Evolutionary conservation across 2,888 invertebrate genomes (phyloP), one percentile per base, ranked within the genome.

Genomic region (Pheosia tremula): DNA sequence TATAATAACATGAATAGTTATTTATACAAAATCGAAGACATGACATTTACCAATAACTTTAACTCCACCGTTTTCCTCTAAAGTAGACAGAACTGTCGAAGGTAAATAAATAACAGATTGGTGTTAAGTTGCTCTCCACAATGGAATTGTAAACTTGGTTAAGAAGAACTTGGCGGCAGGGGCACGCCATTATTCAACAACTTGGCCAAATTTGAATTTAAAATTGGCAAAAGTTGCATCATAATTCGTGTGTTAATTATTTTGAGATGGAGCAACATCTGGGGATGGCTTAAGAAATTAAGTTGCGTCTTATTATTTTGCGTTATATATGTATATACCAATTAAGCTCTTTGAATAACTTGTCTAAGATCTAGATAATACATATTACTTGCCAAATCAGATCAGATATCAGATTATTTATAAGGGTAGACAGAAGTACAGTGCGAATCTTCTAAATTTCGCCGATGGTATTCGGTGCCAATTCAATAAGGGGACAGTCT

Each of bases 201-300:
- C 83, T 88, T 86, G 68, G 68, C 57, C 3, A 65, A 80, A 90
- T 91, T 89, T 90, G 84, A 89, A 91, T 90, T 90, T 91, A 85
- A 91, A 91, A 92, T 92, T 80, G 75, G 74, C 72, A 69, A 86
- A 89, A 85, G 85, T 87, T 79, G 72, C 83, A 82, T 80, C 75
- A 76, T 74, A 74, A 75, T 78, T 73, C 62, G 63, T 77, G 82
- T 87, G 89, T 89, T 90, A 90, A 91, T 92, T 91, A 86, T 87
- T 88, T 41, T 86, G 82, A 82, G 82, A 79, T 71, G 72, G 70
- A 66, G 72, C 66, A 80, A 79, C 89, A 89, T 86, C 90, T 88
- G 90, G 75, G 80, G 81, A 67, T 72, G 72, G 76, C 13, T 24
- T 50, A 2, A 9, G 24, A 50, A 50, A 8, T 50, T 4, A 50